Evolutionary conservation across 2,888 invertebrate genomes (phyloP).

Genomic region (Trachelus troglodyta): DNA sequence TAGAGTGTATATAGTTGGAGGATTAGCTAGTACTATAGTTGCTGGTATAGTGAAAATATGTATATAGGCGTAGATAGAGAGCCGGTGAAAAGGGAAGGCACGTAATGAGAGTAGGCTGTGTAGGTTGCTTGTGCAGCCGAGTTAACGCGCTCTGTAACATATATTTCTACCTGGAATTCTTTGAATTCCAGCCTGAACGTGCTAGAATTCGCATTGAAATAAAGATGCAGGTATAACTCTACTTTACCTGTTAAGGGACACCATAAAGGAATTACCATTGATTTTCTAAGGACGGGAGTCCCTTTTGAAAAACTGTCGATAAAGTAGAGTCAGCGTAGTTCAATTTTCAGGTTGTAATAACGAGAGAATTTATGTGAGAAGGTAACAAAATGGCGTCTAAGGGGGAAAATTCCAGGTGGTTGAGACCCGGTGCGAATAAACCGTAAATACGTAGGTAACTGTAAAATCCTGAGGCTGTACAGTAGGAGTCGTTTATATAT

Average conservation of each 20-base stretch:
- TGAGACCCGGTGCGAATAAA: background rate
- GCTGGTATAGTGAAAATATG: background rate
- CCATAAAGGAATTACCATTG: background rate
- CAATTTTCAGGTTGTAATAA: background rate
- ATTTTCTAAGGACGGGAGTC: background rate
- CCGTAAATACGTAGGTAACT: background rate
- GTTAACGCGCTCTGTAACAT: background rate
- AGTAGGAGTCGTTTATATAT: background rate
- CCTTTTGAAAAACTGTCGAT: background rate
- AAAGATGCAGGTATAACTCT: background rate
- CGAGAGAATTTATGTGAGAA: background rate
- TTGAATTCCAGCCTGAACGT: background rate
- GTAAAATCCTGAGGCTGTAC: background rate
- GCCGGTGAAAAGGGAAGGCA: conserved; percentile 2
- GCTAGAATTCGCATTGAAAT: background rate
- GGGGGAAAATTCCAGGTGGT: background rate
- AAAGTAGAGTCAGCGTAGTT: background rate
- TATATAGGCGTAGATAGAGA: background rate
- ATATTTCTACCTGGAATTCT: background rate
- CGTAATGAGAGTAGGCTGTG: background rate
- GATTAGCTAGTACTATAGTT: background rate
- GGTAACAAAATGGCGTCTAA: background rate
- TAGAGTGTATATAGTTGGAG: background rate
- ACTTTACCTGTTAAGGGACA: background rate
- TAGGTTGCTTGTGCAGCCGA: background rate